Evolutionary conservation across 2,888 invertebrate species (phyloP), one percentile per base, ranked within the genome.

Genomic region (Lasioglossum pauxillum): DNA sequence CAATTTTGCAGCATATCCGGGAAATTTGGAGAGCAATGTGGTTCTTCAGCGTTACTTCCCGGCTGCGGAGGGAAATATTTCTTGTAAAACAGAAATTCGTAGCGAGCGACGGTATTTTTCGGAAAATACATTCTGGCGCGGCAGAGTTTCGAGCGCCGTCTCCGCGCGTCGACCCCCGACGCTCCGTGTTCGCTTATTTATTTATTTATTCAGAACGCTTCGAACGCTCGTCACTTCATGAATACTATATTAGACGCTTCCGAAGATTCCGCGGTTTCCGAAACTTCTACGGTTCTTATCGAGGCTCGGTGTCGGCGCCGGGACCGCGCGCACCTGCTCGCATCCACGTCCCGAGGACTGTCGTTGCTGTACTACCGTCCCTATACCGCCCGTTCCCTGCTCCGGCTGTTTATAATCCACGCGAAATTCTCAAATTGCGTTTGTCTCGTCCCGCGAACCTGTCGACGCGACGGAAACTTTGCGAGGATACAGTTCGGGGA

Each of bases 121-220:
- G 69, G 38, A 69, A 69, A 38, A 69, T 38, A 46, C n/a, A 41
- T 23, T 71, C 35, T n/a, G 38, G 16, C 14, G 12, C 23, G 23
- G 23, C 41, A 7, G n/a, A 41, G 16, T 27, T 44, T 23, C 27
- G 19, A 41, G 60, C 64, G n/a, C 41, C 46, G 5, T n/a, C 27
- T 67, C 35, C 16, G 27, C 35, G 1, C 46, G 14, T 35, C 57
- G 64, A 71, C 64, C 49, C 23, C 44, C 27, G 35, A 41, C 38
- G 49, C 74, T 78, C 57, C 77, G 79, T 83, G 86, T 84, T 90
- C 84, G 85, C 84, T 92, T 91, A 92, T 92, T 92, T 91, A 92
- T 93, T 93, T 94, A 93, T 93, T 94, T 93, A 93, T 94, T 93
- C 93, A 91, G 91, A 89, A 90, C 88, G 89, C 89, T 91, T 90